A percentile compares a stretch with the other conserved stretches of the same genome.
Evolutionary conservation across 2,797 vertebrate species (phyloP).

Genomic region (Rousettus madagascariensis): DNA sequence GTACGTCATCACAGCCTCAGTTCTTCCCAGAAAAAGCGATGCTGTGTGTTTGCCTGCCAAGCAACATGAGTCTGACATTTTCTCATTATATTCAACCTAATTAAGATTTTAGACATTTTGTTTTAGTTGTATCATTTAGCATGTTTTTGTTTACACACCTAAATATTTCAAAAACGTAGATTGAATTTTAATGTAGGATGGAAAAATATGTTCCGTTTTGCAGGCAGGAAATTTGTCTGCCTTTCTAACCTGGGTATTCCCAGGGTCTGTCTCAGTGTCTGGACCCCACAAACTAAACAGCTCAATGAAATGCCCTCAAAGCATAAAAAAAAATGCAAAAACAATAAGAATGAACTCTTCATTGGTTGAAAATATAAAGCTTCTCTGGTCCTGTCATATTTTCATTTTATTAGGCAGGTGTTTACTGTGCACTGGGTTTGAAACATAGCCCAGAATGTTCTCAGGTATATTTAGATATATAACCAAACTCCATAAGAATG

Average conservation of each 20-base stretch:
- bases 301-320: neutral
- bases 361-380: neutral
- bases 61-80: neutral
- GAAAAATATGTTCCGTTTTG: neutral
- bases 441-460: neutral
- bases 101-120: neutral
- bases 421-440: neutral
- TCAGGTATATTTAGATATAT: neutral
- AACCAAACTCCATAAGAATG: neutral
- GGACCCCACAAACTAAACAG: neutral
- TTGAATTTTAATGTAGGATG: neutral
- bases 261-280: neutral
- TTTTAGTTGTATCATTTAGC: neutral
- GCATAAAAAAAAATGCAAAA: neutral
- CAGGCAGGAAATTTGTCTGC: neutral
- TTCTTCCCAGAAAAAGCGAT: neutral
- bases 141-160: neutral
- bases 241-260: neutral
- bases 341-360: neutral
- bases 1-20: neutral
- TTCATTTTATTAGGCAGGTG: neutral
- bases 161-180: neutral
- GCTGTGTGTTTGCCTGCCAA: neutral
- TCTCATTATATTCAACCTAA: neutral
- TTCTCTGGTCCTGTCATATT: neutral